Base-by-base conservation (phyloP, 2,888 invertebrate genomes). In the Pinctada fucata region DNA sequence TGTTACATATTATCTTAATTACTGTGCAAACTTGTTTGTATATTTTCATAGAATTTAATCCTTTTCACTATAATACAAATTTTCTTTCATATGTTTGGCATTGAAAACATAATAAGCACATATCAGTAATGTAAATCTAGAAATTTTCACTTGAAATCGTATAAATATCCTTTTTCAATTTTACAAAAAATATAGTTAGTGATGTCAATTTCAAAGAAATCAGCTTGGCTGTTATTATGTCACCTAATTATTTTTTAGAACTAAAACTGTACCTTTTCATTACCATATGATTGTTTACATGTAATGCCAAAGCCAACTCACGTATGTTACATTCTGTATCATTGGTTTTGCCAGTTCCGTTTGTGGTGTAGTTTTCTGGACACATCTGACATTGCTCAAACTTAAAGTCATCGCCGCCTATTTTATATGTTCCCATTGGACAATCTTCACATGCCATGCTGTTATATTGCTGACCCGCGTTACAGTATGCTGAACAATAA, bases 341-440 rank as follows among this genome's bases (percentile, higher is more conserved):
- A 51, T 71, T 66, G 31, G 74, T 79, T 45, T 82, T 80, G 47
- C 80, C 80, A 6, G 74, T 76, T 16, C 47, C 48, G 6, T 65
- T 66, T 16, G 86, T 85, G 2, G 83, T 83, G 48, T 74, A 85
- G 50, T 76, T 76, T 3, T 51, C 67, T 13, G 79, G 78, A 70
- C 86, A 86, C 3, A 65, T 8, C 0, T 67, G 51, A 74, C 86
- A 86, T n/a, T 31, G 58, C 65, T 78, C 68, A 82, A 85, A 86
- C 64, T 79, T 79, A 76, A 82, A 72, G 6, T 78, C 79, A 1
- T 16, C 49, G 48, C 84, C 83, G 6, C 83, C 86, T 74, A 79
- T 83, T 75, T 82, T 86, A 80, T 79, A 86, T 2, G 79, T 81
- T 48, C 86, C 86, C 72, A 69, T 50, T 6, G 73, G 76, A 68